Percentiles rank a stretch among this genome's conserved stretches.
These are phyloP conservation scores for Oceanites oceanicus DNA, from an alignment of 2,113 vertebrate species.

Conservation along the genomic window DNA sequence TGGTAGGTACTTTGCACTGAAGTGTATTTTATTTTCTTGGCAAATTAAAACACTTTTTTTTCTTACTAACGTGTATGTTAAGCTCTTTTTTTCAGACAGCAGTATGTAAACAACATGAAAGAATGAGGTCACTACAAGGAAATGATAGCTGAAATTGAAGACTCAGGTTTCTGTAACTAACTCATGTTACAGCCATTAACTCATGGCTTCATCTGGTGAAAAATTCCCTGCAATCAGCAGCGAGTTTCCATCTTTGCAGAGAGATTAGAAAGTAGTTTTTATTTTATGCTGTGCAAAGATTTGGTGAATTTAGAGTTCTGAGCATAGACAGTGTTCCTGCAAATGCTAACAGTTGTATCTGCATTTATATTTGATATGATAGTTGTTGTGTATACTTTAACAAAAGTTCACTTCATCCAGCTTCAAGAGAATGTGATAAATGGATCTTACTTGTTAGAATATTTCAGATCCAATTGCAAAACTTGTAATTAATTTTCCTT, in stretches of 20 bases:
- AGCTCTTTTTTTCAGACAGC: neutral
- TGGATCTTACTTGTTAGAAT: neutral
- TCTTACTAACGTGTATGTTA: neutral
- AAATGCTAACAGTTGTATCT: conserved; percentile 1
- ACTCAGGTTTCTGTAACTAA: neutral
- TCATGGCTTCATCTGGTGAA: neutral
- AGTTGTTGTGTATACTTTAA: neutral
- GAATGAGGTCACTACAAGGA: neutral
- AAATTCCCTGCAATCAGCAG: neutral
- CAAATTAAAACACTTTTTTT: neutral
- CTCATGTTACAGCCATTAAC: neutral
- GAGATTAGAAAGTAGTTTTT: neutral
- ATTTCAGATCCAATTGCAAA: neutral
- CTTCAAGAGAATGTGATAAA: neutral
- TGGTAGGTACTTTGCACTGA: neutral
- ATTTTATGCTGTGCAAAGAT: neutral
- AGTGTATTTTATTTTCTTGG: neutral
- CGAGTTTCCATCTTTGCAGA: neutral
- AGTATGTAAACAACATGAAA: conserved; percentile 19
- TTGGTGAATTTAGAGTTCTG: neutral
- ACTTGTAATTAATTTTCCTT: neutral
- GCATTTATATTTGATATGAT: neutral
- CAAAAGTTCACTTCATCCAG: neutral
- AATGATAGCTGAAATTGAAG: neutral
- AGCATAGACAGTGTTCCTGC: neutral